Base-by-base conservation (phyloP, 2,113 vertebrate genomes). In the Neotoma lepida region DNA sequence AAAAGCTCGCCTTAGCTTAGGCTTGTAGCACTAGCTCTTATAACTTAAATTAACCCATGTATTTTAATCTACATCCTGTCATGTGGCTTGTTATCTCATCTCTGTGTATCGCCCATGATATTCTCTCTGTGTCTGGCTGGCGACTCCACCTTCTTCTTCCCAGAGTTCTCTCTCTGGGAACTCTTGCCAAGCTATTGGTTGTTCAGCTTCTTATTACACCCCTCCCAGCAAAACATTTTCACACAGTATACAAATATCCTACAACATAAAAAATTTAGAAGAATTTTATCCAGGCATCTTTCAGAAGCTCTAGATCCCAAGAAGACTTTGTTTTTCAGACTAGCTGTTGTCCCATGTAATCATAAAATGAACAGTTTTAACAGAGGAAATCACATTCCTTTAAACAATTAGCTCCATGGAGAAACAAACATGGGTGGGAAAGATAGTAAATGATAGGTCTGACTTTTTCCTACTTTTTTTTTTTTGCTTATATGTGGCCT, bases 401-500 rank as follows among this genome's bases (percentile, higher is more conserved):
- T 90, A 85, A 87, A 64, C 71, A 28, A 88, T 88, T 91, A 91
- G 58, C 44, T 77, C 22, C 1, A 2, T 39, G 12, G 5, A 89
- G 30, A 86, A 92, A 46, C 35, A 81, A n/a, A 70, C n/a, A n/a
- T n/a, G 46, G 2, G 9, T 41, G 56, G 17, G 14, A 91, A 51
- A 68, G 2, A 33, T 28, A 30, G 58, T 3, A 87, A 89, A 85
- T 51, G 39, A 89, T 91, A 68, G 30, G 41, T 70, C 89, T 88
- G 74, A 66, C 76, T 86, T 89, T 64, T 46, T 26, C 28, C 13
- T 71, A n/a, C 24, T 71, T 80, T 89, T 94, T 73, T 96, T 94
- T 97, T 74, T 96, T 94, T 96, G 49, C 89, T 96, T 95, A 80
- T 41, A 49, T 6, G 6, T 85, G 93, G 81, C 80, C 39, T 73